Evolutionary conservation across 1,140 invertebrate species (phyloP).

Genomic region (Mercenaria mercenaria): DNA sequence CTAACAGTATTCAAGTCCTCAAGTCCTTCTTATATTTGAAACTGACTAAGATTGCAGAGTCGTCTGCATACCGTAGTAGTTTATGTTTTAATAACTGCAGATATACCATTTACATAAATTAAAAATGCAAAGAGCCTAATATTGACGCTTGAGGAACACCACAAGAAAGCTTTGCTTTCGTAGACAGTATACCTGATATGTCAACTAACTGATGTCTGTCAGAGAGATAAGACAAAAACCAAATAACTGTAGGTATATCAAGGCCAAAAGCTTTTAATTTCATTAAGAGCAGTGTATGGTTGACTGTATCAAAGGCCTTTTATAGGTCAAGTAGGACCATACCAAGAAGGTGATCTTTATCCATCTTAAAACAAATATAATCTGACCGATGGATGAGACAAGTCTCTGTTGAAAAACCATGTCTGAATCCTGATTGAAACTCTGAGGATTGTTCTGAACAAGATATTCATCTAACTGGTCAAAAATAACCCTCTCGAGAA

Average conservation of each 20-base stretch:
- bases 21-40: not conserved
- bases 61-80: not conserved
- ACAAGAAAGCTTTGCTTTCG: not conserved
- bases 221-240: slow-evolving; percentile 5
- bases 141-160: not conserved
- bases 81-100: not conserved
- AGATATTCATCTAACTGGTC: slow-evolving; percentile 29
- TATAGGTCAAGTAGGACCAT: slow-evolving; percentile 18
- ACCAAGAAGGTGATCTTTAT: slow-evolving; percentile 10
- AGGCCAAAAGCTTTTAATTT: slow-evolving; percentile 3
- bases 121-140: not conserved
- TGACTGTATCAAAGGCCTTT: slow-evolving; percentile 33
- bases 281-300: not conserved
- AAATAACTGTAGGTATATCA: not conserved
- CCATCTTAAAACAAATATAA: slow-evolving; percentile 16
- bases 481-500: slow-evolving; percentile 29
- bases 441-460: not conserved
- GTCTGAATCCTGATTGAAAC: slow-evolving; percentile 24
- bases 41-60: not conserved
- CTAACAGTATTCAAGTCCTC: not conserved
- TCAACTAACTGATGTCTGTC: not conserved
- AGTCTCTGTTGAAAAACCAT: not conserved
- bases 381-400: slow-evolving; percentile 17
- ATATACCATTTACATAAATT: not conserved
- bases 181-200: slow-evolving; percentile 12